Base-by-base conservation (phyloP, 2,888 invertebrate genomes). In the Anaspis maculata region DNA sequence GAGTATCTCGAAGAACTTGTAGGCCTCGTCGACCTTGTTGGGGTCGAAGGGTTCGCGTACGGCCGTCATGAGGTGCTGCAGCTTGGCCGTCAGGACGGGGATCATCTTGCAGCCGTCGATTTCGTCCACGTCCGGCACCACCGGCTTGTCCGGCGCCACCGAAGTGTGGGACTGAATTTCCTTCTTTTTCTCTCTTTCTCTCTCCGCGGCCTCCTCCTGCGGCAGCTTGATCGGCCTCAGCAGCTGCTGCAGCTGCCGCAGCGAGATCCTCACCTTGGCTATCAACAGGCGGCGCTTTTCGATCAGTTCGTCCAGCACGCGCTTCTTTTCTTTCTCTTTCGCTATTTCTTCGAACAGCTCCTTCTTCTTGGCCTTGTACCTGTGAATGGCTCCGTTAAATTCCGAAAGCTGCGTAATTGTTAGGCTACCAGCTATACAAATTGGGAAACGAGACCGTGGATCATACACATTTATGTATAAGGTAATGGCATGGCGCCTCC, bases 201-300 rank as follows among this genome's bases (percentile, higher is more conserved):
- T 9, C 9, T 19, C 9, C 5, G 19, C 5, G n/a, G n/a, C n/a
- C n/a, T n/a, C n/a, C n/a, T n/a, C n/a, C n/a, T n/a, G n/a, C n/a
- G n/a, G n/a, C n/a, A 19, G 6, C 7, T 10, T 5, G 11, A 24
- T 11, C 24, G 10, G 15, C 25, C 31, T 15, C n/a, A 6, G 16
- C 12, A 11, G 12, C 4, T 15, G 16, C 4, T 24, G 13, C 9
- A 34, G 25, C 13, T 30, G 30, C 5, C 30, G 9, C 34, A 79
- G 51, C 0, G 74, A 71, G 0, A 69, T 71, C 50, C 72, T 71
- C 54, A 78, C 69, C 44, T 73, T 68, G 21, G 76, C 73, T 21
- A 10, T 10, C 24, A 24, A 11, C 4, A 7, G 6, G 10, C 5
- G 4, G 10, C 24, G 12, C 6, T 10, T 4, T 10, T 24, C 12